A percentile compares a stretch with the other conserved stretches of the same genome.
These are phyloP conservation scores for Nematolebias whitei DNA, from an alignment of 2,113 vertebrate genomes.

Conservation along the genomic window DNA sequence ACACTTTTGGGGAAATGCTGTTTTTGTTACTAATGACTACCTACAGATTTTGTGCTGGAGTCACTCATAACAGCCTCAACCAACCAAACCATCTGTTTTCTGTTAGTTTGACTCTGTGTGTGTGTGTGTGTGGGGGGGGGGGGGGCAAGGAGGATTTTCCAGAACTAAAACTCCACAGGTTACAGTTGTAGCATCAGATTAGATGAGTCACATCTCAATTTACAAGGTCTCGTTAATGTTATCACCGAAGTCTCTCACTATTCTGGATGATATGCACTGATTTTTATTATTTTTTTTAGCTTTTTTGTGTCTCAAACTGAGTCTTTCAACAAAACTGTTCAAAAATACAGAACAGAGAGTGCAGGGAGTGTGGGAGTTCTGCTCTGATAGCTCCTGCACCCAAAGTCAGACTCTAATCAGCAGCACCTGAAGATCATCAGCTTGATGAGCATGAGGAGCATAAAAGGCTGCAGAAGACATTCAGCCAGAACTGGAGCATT, in stretches of 20 bases:
- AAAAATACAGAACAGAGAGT: too few species aligned
- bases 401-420: too few species aligned
- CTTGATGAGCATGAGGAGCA: too few species aligned
- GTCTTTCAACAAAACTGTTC: not conserved
- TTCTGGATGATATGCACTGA: not conserved
- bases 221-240: too few species aligned
- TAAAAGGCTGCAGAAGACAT: too few species aligned
- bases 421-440: too few species aligned
- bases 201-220: too few species aligned
- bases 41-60: slow-evolving; percentile 25
- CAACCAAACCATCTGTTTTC: slow-evolving; percentile 63
- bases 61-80: slow-evolving; percentile 27
- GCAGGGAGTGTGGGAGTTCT: too few species aligned
- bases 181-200: too few species aligned
- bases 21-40: slow-evolving; percentile 45
- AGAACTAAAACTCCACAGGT: slow-evolving; percentile 6
- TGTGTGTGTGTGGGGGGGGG: slow-evolving; percentile 1
- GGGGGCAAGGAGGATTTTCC: not conserved
- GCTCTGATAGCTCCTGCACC: too few species aligned
- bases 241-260: too few species aligned
- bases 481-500: too few species aligned
- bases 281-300: slow-evolving; percentile 16
- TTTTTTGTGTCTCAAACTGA: not conserved
- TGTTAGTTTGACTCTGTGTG: slow-evolving; percentile 16
- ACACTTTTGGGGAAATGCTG: slow-evolving; percentile 44